Evolutionary conservation across 2,113 vertebrate species (phyloP).

Genomic region (Xenus cinereus): DNA sequence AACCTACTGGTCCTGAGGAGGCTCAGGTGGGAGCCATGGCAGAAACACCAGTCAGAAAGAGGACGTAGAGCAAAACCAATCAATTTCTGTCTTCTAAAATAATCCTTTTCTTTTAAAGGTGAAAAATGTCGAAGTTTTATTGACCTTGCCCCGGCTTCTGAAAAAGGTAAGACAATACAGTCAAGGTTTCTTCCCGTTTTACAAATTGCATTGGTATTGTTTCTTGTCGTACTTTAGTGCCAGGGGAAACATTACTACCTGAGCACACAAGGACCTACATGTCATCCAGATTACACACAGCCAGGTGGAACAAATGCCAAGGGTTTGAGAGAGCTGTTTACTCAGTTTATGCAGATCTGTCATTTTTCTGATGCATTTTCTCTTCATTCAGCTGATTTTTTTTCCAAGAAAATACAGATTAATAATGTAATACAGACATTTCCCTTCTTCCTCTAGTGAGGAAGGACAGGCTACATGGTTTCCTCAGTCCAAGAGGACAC

Average conservation of each 20-base stretch:
- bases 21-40: not conserved
- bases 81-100: not conserved
- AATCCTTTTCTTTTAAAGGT: conserved; percentile 78
- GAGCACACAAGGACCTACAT: not conserved
- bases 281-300: not conserved
- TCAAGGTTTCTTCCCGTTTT: not conserved
- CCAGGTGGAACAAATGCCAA: not conserved
- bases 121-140: conserved; percentile 98
- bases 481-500: not conserved
- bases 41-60: not conserved
- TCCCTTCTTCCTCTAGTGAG: not conserved
- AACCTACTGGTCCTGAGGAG: accelerated
- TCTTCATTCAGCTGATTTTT: not conserved
- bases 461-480: not conserved
- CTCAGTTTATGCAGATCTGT: not conserved
- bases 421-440: not conserved
- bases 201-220: not conserved
- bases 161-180: conserved; percentile 85
- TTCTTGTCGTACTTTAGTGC: not conserved
- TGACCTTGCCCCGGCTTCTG: conserved; percentile 95
- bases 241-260: not conserved
- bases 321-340: not conserved
- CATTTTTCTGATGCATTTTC: not conserved
- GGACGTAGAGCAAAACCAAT: not conserved
- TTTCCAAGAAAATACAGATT: not conserved